Conservation (phyloP, 2,888 invertebrate genomes). For the Ferdinandea cuprea region DNA sequence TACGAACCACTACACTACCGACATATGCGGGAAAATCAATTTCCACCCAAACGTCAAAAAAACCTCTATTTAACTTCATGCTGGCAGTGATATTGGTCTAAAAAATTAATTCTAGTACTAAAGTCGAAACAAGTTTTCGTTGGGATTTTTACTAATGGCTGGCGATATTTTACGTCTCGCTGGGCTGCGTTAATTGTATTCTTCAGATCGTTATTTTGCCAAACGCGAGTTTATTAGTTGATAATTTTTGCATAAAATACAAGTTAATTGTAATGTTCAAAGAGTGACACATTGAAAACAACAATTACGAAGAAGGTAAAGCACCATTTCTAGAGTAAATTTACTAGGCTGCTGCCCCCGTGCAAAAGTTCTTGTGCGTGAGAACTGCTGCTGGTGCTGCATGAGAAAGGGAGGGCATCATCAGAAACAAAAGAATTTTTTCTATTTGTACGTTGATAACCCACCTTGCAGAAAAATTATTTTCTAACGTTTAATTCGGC, state of each 20-base stretch:
- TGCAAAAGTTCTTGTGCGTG: conserved; percentile 59
- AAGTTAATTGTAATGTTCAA: conserved; percentile 57
- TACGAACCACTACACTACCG: conserved; percentile 5
- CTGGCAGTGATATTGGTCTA: conserved; percentile 44
- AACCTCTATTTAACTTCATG: background rate
- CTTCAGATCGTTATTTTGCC: conserved; percentile 33
- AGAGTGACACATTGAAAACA: conserved; percentile 38
- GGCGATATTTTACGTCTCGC: conserved; percentile 73
- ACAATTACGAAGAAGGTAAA: conserved; percentile 60
- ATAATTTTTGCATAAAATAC: conserved; percentile 34
- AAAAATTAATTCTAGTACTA: conserved; percentile 41
- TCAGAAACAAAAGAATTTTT: conserved; percentile 68
- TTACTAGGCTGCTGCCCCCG: conserved; percentile 3
- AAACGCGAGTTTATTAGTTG: conserved; percentile 57
- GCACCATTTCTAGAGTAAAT: conserved; percentile 35
- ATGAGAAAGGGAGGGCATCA: conserved; percentile 67
- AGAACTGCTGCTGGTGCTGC: conserved; percentile 53
- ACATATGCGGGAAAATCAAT: conserved; percentile 3
- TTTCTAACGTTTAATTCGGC: conserved; percentile 2
- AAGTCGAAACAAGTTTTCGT: conserved; percentile 67
- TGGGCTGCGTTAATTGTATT: conserved; percentile 62
- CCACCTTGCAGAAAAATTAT: conserved; percentile 20
- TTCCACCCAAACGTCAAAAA: conserved; percentile 12
- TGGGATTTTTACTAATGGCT: conserved; percentile 72
- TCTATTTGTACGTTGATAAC: background rate